phyloP scores from a whole-genome alignment of 2,888 invertebrate genomes.

The Dioctria rufipes region DNA sequence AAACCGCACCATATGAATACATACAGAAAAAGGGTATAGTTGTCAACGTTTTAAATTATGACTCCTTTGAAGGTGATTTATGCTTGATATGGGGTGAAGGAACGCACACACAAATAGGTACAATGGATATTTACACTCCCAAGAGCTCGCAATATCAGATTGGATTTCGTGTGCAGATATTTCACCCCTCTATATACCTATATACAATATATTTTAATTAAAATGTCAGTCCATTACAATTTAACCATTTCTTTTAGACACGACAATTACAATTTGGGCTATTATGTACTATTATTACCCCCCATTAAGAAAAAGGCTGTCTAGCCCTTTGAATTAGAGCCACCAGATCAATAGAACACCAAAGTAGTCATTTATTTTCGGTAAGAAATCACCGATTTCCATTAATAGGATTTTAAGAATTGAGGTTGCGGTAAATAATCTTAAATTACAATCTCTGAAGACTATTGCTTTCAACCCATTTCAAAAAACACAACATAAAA shows the following conservation, averaged over 20 bases:
- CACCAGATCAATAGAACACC: not conserved
- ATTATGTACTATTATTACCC: not conserved
- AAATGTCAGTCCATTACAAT: slow-evolving; percentile 31
- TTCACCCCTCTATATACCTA: not conserved
- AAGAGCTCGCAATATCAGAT: slow-evolving; percentile 1
- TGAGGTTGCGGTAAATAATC: too few relatives aligned
- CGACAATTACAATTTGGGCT: slow-evolving; percentile 33
- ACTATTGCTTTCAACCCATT: too few relatives aligned
- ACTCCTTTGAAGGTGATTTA: slow-evolving; percentile 55
- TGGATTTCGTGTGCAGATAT: slow-evolving; percentile 34
- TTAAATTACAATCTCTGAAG: too few relatives aligned
- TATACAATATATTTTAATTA: slow-evolving; percentile 35
- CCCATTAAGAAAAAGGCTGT: slow-evolving; percentile 15
- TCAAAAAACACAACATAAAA: too few relatives aligned
- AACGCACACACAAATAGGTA: not conserved
- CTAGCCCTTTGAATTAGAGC: not conserved
- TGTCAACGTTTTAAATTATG: slow-evolving; percentile 56
- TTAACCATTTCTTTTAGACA: slow-evolving; percentile 31
- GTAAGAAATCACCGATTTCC: not conserved
- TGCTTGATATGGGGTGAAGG: slow-evolving; percentile 32
- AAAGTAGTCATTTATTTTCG: not conserved
- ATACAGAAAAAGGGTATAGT: slow-evolving; percentile 47
- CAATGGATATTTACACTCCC: not conserved
- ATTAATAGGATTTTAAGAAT: too few relatives aligned
- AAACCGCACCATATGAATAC: slow-evolving; percentile 33